Conservation (phyloP, 1,140 invertebrate genomes). For the Drosophila virilis region DNA sequence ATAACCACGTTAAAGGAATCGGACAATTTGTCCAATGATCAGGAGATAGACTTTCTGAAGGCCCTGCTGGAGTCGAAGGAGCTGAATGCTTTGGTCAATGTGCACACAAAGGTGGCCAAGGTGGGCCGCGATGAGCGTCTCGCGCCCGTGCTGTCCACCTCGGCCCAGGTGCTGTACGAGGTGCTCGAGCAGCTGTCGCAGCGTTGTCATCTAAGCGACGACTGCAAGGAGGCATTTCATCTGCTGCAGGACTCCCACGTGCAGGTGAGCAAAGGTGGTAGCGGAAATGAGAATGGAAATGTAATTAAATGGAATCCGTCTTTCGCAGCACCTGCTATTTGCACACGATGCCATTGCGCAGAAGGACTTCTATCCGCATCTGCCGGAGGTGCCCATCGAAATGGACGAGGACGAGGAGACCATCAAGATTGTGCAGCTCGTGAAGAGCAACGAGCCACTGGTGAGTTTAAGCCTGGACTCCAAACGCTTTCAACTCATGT, state of each 20-base stretch:
- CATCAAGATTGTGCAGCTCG: conserved; percentile 98
- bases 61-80: conserved; percentile 94
- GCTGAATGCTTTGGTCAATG: conserved; percentile 94
- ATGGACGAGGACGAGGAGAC: conserved; percentile 97
- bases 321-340: conserved; percentile 91
- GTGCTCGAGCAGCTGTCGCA: conserved; percentile 89
- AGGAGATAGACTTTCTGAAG: conserved; percentile 94
- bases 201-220: conserved; percentile 87
- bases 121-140: conserved; percentile 93
- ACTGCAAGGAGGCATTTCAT: conserved; percentile 92
- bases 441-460: conserved; percentile 98
- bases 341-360: conserved; percentile 97
- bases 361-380: conserved; percentile 96
- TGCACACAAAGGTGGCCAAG: conserved; percentile 93
- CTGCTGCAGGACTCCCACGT: conserved; percentile 93
- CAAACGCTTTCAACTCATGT: conserved; percentile 18
- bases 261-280: conserved; percentile 86
- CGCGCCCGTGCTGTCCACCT: conserved; percentile 91
- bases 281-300: background rate
- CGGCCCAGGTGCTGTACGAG: conserved; percentile 90
- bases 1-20: conserved; percentile 91
- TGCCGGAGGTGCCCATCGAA: conserved; percentile 94
- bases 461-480: conserved; percentile 87
- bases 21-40: conserved; percentile 89
- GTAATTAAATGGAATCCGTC: background rate